Evolutionary conservation across 2,113 vertebrate genomes (phyloP), one percentile per base, ranked within the genome.

Genomic region (Sorex araneus): DNA sequence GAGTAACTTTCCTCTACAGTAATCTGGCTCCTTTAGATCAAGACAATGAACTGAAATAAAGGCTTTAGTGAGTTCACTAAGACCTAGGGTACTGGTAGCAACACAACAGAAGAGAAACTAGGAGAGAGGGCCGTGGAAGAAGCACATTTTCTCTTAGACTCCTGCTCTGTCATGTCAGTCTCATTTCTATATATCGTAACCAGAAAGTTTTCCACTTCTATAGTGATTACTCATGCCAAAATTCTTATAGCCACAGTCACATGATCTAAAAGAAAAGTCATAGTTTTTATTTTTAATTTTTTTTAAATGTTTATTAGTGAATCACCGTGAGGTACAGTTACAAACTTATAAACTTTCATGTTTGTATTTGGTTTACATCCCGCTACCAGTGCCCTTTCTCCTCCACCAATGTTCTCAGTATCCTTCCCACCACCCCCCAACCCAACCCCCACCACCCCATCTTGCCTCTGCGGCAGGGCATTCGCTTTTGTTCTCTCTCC

Each of bases 191-290:
- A 3, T 8, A 6, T 23, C 27, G 30, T 18, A 19, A 2, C 27
- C 73, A 40, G 7, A 40, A 40, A 80, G 10, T 28, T 36, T 12
- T 15, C 7, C 13, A 71, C 16, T 50, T 63, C 16, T 12, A 4
- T 57, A 0, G 6, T 60, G 36, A 27, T 16, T 6, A 40, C 25
- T 1, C 25, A 0, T 36, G 2, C 21, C 27, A 3, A 45, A 32
- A 27, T 50, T 43, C 60, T 43, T 47, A 23, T 6, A 28, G 69
- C 86, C 47, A 45, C 8, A 47, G 9, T 63, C 4, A 16, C 40
- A 16, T 30, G 18, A 7, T 32, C 23, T 60, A 27, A 77, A 69
- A 66, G 13, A 13, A 11, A 47, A 47, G 32, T n/a, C n/a, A n/a
- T n/a, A n/a, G n/a, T n/a, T n/a, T n/a, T n/a, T n/a, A n/a, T n/a